These are phyloP conservation scores for Asarcornis scutulata DNA, from an alignment of 2,113 vertebrate species.

Conservation along the genomic window DNA sequence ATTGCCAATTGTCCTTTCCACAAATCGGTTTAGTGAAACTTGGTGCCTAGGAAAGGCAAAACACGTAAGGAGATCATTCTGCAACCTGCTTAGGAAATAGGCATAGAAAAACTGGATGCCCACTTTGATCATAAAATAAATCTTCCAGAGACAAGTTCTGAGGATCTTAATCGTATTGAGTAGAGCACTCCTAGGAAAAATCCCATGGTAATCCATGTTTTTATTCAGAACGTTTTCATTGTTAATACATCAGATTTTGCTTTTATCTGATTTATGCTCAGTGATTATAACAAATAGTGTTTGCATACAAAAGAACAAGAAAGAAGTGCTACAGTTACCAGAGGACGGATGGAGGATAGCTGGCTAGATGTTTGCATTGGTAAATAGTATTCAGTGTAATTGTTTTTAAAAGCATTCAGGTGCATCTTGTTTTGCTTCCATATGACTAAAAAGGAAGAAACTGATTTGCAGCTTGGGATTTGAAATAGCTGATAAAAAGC, in stretches of 20 bases:
- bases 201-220: not conserved
- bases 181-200: not conserved
- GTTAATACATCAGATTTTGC: slow-evolving; percentile 5
- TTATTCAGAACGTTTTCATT: slow-evolving; percentile 19
- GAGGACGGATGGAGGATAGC: not conserved
- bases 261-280: not conserved
- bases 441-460: slow-evolving; percentile 23
- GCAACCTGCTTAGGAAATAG: not conserved
- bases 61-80: not conserved
- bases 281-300: not conserved
- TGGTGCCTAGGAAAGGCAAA: not conserved
- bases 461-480: slow-evolving; percentile 43
- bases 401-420: slow-evolving; percentile 50
- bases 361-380: not conserved
- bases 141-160: slow-evolving; percentile 3
- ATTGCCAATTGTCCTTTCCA: not conserved
- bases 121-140: not conserved
- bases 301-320: not conserved
- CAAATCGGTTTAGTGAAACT: not conserved
- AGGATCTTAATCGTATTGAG: not conserved
- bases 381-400: slow-evolving; percentile 22
- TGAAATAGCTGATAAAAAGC: slow-evolving; percentile 55
- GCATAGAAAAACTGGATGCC: not conserved
- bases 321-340: not conserved
- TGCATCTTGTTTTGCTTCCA: slow-evolving; percentile 27